These are phyloP conservation scores for Ophiodon elongatus DNA, from an alignment of 2,113 vertebrate species.

Conservation along the genomic window DNA sequence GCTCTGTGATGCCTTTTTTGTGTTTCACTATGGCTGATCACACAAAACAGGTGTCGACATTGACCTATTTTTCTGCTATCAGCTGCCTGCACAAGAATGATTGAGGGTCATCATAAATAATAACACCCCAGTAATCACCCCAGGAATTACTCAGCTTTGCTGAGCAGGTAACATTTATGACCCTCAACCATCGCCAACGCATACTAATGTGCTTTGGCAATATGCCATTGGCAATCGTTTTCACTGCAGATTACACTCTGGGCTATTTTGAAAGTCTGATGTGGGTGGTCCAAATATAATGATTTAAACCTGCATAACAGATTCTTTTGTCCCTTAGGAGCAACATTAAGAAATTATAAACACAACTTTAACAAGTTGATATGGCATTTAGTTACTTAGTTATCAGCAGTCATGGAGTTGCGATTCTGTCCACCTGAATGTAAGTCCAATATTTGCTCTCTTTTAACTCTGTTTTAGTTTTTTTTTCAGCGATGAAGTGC, in stretches of 20 bases:
- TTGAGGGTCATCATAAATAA: conserved; percentile 44
- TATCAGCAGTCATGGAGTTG: no score
- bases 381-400: neutral
- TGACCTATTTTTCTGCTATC: conserved; percentile 35
- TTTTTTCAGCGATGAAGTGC: neutral
- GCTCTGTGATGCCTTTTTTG: neutral
- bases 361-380: neutral
- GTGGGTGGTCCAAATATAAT: neutral
- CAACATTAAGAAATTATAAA: neutral
- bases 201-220: conserved; percentile 45
- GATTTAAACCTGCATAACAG: neutral
- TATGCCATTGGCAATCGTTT: conserved; percentile 8
- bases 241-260: conserved; percentile 20
- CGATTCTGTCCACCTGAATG: neutral
- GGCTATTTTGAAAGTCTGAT: conserved; percentile 10
- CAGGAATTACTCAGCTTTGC: conserved; percentile 41
- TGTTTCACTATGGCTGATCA: conserved; percentile 2
- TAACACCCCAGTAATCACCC: conserved; percentile 36
- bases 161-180: conserved; percentile 51
- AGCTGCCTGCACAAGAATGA: conserved; percentile 35
- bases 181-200: conserved; percentile 31
- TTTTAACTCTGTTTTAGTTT: neutral
- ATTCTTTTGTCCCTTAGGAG: neutral
- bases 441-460: neutral
- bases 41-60: conserved; percentile 4